Evolutionary conservation across 37 sponge, comb jelly and placozoan genomes (phyloP).

Genomic region (Lycopodina hypogea): DNA sequence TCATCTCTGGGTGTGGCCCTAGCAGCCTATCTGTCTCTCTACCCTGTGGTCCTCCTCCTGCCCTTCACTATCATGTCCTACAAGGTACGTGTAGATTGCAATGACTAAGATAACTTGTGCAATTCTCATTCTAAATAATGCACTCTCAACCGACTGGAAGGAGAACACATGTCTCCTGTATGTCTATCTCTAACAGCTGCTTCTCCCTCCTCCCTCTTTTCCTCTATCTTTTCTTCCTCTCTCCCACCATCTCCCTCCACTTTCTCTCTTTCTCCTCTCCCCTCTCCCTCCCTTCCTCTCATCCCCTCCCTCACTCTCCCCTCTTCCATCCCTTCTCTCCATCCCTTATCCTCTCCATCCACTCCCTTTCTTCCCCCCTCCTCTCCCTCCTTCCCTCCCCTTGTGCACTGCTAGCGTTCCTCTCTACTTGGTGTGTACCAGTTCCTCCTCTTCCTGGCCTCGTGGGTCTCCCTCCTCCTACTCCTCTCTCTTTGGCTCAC

Average conservation of each 20-base stretch:
- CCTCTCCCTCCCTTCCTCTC: no score
- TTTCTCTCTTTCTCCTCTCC: no score
- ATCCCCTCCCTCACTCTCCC: no score
- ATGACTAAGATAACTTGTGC: not conserved
- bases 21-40: slow-evolving; percentile 80
- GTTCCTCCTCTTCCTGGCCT: not conserved
- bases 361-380: not conserved
- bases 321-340: not conserved
- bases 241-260: no score
- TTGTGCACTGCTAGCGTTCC: not conserved
- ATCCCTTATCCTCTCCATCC: not conserved
- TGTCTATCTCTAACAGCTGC: no score
- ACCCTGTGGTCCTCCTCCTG: slow-evolving; percentile 81
- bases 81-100: slow-evolving; percentile 55
- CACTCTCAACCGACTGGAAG: not conserved
- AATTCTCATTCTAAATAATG: no score
- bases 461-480: slow-evolving; percentile 13
- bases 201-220: no score
- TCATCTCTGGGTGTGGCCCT: slow-evolving; percentile 70
- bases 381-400: not conserved
- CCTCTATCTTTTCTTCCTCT: no score
- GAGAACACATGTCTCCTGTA: not conserved
- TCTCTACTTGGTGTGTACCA: slow-evolving; percentile 3
- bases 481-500: slow-evolving; percentile 42
- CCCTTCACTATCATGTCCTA: slow-evolving; percentile 72